Base-by-base conservation (phyloP, 2,113 vertebrate genomes). In the Microcebus murinus region DNA sequence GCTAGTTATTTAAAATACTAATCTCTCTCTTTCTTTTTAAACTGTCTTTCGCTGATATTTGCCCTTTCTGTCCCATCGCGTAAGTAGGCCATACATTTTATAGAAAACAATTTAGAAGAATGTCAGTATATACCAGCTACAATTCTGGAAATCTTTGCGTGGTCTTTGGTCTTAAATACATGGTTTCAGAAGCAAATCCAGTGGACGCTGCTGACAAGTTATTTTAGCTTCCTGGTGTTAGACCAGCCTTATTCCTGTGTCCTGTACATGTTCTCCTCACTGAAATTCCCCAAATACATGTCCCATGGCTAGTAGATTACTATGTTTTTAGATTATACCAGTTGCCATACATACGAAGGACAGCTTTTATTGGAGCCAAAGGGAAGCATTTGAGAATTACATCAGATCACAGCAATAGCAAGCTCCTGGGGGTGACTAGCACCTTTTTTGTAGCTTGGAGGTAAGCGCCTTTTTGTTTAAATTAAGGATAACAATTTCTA, bases 1-100 rank as follows among this genome's bases (percentile, higher is more conserved):
- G 57, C 18, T 80, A 68, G 36, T 87, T 90, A 76, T 73, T 96
- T 92, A 87, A 94, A 95, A 95, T 34, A 88, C 81, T 65, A 88
- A 94, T 61, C 18, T 92, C 45, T 42, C 50, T 57, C 45, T 71
- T 86, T 83, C 76, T 84, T 84, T 91, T 68, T 23, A 91, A 81
- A 74, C 25, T 77, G 10, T 9, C 39, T 96, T 93, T 92, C 74
- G 80, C 25, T 91, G 73, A 57, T 67, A 17, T 15, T 48, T 67
- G 70, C 45, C 31, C 61, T 88, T 95, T 91, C 42, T 85, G 17
- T n/a, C 39, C 39, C 57, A 76, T 74, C n/a, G 20, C 2, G 4
- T 67, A 80, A 70, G 8, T 25, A 84, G 57, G 34, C 2, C 39
- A 94, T 17, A 50, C 25, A 74, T 83, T 90, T 96, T 70, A 52